phyloP scores from a whole-genome alignment of 2,797 vertebrate genomes.

The Gallirallus australis region DNA sequence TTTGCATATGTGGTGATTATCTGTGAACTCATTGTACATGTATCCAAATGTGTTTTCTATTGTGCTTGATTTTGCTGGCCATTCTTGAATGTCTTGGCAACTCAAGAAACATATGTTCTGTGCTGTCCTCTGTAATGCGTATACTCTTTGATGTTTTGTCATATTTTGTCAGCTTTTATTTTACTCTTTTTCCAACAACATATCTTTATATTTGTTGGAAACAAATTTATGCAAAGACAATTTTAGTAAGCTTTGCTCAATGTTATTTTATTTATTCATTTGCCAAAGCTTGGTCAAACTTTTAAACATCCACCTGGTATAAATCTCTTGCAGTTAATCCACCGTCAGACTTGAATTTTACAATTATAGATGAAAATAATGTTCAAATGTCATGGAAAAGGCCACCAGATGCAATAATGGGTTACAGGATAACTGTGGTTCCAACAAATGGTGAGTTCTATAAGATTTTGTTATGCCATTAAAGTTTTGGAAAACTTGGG shows the following conservation, averaged over 20 bases:
- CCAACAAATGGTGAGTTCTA: slow-evolving; percentile 88
- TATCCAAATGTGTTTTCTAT: slow-evolving; percentile 87
- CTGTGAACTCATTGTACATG: slow-evolving; percentile 86
- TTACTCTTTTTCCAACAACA: slow-evolving; percentile 91
- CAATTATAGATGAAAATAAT: slow-evolving; percentile 94
- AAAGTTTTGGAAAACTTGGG: background rate
- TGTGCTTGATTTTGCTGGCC: slow-evolving; percentile 95
- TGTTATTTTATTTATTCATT: slow-evolving; percentile 66
- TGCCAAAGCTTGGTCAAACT: slow-evolving; percentile 36
- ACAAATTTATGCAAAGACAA: slow-evolving; percentile 89
- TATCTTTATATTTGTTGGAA: slow-evolving; percentile 94
- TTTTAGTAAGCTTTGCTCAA: slow-evolving; percentile 81
- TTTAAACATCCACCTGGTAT: slow-evolving; percentile 59
- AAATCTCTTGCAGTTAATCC: slow-evolving; percentile 89
- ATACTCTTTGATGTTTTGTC: slow-evolving; percentile 86
- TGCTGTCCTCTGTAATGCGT: slow-evolving; percentile 91
- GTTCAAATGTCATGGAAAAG: slow-evolving; percentile 94
- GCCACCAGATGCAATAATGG: slow-evolving; percentile 86
- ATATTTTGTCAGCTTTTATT: slow-evolving; percentile 82
- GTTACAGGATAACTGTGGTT: slow-evolving; percentile 91
- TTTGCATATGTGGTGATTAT: slow-evolving; percentile 90
- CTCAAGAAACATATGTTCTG: slow-evolving; percentile 94
- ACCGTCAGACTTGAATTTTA: slow-evolving; percentile 94
- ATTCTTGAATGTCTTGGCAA: slow-evolving; percentile 87
- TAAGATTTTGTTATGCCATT: background rate